Evolutionary conservation across 2,888 invertebrate genomes (phyloP).

Genomic region (Ennomos erosarius): DNA sequence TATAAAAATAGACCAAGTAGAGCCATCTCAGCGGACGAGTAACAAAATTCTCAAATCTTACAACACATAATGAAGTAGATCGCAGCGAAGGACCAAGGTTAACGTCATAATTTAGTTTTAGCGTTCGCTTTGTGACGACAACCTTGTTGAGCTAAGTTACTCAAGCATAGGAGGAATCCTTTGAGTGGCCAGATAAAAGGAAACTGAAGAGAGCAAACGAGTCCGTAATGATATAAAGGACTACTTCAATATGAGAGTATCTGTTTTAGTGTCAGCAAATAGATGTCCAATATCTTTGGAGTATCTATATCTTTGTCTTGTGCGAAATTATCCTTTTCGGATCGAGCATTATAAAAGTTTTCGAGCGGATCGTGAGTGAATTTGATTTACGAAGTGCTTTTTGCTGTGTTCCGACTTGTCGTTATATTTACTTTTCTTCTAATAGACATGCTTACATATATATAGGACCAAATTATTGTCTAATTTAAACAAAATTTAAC

Average conservation of each 20-base stretch:
- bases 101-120: conserved; percentile 27
- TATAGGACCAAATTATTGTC: no score
- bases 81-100: conserved; percentile 15
- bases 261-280: conserved; percentile 26
- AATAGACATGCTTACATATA: no score
- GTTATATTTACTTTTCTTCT: no score
- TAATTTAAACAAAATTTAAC: no score
- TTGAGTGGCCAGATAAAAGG: conserved; percentile 28
- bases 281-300: conserved; percentile 21
- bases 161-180: conserved; percentile 17
- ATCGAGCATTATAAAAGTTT: conserved; percentile 2
- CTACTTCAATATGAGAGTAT: conserved; percentile 26
- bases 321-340: conserved; percentile 18
- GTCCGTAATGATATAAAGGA: conserved; percentile 28
- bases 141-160: conserved; percentile 19
- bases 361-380: background rate
- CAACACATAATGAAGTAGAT: conserved; percentile 7
- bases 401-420: no score
- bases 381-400: no score
- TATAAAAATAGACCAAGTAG: no score
- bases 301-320: conserved; percentile 24
- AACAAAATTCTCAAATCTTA: conserved; percentile 8
- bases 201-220: conserved; percentile 29
- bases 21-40: background rate
- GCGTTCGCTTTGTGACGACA: conserved; percentile 24